A percentile compares a stretch with the other conserved stretches of the same genome.
These are phyloP conservation scores for Gorsachius goisagi DNA, from an alignment of 2,113 vertebrate species.

Conservation along the genomic window DNA sequence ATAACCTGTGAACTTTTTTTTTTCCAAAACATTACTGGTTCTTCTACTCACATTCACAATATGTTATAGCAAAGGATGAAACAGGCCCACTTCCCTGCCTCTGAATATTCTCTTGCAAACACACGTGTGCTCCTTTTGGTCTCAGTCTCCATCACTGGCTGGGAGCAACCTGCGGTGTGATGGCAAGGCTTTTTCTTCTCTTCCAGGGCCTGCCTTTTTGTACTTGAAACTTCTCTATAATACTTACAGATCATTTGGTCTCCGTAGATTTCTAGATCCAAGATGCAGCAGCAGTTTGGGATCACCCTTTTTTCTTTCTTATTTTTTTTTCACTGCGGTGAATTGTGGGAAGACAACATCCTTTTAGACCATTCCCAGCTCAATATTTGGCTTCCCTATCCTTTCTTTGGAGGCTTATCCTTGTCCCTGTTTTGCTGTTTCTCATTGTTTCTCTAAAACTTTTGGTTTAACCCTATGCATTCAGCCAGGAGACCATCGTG, in stretches of 20 bases:
- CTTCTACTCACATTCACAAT: not conserved
- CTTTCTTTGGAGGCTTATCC: not conserved
- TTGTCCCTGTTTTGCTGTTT: not conserved
- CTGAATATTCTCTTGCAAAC: not conserved
- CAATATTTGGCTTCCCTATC: not conserved
- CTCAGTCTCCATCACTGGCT: not conserved
- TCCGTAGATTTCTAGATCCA: not conserved
- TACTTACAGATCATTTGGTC: not conserved
- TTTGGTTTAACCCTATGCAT: not conserved
- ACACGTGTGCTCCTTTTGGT: rapidly evolving
- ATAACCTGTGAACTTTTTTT: not conserved
- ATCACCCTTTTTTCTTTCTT: no score
- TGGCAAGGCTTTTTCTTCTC: not conserved
- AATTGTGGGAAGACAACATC: not conserved
- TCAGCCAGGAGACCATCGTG: not conserved
- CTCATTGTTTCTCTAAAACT: not conserved
- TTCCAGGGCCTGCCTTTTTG: not conserved
- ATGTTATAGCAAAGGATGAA: not conserved
- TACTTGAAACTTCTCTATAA: not conserved
- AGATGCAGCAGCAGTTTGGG: not conserved
- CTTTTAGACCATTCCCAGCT: not conserved
- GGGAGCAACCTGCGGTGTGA: not conserved
- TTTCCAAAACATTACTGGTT: not conserved
- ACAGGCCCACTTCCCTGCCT: not conserved
- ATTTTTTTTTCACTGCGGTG: not conserved